These are phyloP conservation scores for Girardinichthys multiradiatus DNA, from an alignment of 2,113 vertebrate species.

Conservation along the genomic window DNA sequence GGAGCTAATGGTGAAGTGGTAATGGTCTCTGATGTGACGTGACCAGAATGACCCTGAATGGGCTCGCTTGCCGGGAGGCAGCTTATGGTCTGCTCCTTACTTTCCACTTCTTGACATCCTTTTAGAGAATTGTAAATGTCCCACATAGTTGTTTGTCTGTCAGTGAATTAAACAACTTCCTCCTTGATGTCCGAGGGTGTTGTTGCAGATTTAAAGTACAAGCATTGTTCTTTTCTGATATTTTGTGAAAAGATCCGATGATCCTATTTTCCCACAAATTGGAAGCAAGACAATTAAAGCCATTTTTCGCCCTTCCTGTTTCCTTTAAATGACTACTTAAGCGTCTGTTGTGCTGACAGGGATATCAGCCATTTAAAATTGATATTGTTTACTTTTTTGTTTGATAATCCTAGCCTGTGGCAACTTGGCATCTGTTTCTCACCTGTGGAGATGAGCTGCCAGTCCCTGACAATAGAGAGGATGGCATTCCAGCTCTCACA, in stretches of 20 bases:
- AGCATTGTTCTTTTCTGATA: neutral
- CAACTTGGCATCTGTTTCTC: constrained; percentile 41
- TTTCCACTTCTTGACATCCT: neutral
- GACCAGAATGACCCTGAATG: constrained; percentile 44
- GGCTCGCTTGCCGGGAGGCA: constrained; percentile 27
- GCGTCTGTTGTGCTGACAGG: constrained; percentile 30
- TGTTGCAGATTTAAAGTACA: constrained; percentile 2
- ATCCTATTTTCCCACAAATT: constrained; percentile 20
- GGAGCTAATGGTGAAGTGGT: constrained; percentile 47
- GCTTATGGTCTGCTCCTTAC: constrained; percentile 35
- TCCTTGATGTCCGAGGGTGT: constrained; percentile 15
- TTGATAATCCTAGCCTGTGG: constrained; percentile 66
- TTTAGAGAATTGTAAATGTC: neutral
- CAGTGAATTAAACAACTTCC: neutral
- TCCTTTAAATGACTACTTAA: constrained; percentile 26
- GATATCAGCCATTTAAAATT: constrained; percentile 38
- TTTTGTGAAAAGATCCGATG: constrained; percentile 16
- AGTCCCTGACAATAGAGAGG: constrained; percentile 47
- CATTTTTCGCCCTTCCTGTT: constrained; percentile 24
- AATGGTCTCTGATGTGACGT: constrained; percentile 51
- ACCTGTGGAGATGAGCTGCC: constrained; percentile 54
- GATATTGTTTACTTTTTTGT: constrained; percentile 43
- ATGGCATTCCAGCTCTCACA: constrained; percentile 46
- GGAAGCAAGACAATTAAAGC: constrained; percentile 14
- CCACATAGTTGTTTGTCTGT: neutral